These are phyloP conservation scores for Steatocranus sp. DNA, from an alignment of 2,797 vertebrate species.

Conservation along the genomic window DNA sequence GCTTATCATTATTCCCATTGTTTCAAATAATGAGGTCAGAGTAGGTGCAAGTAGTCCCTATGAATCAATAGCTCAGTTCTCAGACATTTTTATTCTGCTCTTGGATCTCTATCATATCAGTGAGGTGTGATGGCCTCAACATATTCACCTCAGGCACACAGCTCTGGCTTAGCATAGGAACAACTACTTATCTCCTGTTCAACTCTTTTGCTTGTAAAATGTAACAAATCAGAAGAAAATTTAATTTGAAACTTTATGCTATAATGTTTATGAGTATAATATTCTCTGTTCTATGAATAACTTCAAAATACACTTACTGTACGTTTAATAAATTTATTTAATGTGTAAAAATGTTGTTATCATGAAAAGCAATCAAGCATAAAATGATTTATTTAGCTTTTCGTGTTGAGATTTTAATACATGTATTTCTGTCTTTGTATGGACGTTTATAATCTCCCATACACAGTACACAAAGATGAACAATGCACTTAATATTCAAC, in stretches of 20 bases:
- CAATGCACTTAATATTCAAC: background rate
- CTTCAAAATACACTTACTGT: background rate
- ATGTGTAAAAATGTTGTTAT: slow-evolving; percentile 64
- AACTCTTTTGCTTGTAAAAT: background rate
- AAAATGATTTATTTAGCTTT: background rate
- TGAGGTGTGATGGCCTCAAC: background rate
- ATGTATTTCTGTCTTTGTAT: background rate
- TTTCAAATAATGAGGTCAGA: background rate
- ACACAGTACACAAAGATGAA: background rate
- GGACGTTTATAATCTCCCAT: background rate
- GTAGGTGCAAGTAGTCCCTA: background rate
- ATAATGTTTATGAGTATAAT: background rate
- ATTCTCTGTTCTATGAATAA: background rate
- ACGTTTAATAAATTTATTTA: slow-evolving; percentile 16
- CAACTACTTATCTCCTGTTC: background rate
- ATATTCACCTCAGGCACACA: background rate
- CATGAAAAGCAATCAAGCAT: background rate
- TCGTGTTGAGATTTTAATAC: background rate
- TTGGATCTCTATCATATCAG: background rate
- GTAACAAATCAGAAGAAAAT: background rate
- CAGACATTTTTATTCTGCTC: background rate
- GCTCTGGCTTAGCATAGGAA: background rate
- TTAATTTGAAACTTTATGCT: background rate
- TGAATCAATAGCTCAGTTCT: background rate
- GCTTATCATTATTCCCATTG: background rate